Conservation (phyloP, 2,113 vertebrate species). For the Scartelaos histophorus region DNA sequence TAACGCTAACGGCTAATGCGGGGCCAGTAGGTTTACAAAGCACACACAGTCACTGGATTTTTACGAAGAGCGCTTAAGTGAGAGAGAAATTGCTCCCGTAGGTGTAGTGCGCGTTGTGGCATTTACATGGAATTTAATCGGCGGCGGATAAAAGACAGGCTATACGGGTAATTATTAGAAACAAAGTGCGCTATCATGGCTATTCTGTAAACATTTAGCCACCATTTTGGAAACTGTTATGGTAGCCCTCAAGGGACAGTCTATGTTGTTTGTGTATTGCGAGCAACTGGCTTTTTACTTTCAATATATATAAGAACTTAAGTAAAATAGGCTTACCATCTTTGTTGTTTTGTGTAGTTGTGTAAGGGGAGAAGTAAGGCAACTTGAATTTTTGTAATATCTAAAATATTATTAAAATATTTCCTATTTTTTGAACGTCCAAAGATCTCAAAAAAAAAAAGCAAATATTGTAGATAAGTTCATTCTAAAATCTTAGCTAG, state of each 20-base stretch:
- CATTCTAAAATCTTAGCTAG: neutral
- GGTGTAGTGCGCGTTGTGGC: constrained; percentile 22
- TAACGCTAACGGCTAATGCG: constrained; percentile 54
- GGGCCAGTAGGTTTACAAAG: constrained; percentile 28
- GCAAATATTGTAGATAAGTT: neutral
- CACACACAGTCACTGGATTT: constrained; percentile 52
- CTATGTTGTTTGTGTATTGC: neutral
- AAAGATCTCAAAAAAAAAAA: neutral
- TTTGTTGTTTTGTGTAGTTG: neutral
- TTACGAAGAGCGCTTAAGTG: constrained; percentile 52
- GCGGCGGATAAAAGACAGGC: neutral
- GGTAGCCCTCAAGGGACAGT: neutral
- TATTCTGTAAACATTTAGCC: neutral
- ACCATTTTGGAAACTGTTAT: neutral
- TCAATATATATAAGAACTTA: neutral
- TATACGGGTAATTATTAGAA: neutral
- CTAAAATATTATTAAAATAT: too few species aligned
- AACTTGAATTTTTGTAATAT: neutral
- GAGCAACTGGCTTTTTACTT: too few species aligned
- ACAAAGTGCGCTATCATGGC: neutral
- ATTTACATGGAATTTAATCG: constrained; percentile 18
- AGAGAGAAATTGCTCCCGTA: constrained; percentile 25
- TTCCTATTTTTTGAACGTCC: neutral
- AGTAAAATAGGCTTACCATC: neutral
- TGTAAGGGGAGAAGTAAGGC: too few species aligned